These are phyloP conservation scores for Papio anubis DNA, from an alignment of 2,113 vertebrate genomes.

Conservation along the genomic window DNA sequence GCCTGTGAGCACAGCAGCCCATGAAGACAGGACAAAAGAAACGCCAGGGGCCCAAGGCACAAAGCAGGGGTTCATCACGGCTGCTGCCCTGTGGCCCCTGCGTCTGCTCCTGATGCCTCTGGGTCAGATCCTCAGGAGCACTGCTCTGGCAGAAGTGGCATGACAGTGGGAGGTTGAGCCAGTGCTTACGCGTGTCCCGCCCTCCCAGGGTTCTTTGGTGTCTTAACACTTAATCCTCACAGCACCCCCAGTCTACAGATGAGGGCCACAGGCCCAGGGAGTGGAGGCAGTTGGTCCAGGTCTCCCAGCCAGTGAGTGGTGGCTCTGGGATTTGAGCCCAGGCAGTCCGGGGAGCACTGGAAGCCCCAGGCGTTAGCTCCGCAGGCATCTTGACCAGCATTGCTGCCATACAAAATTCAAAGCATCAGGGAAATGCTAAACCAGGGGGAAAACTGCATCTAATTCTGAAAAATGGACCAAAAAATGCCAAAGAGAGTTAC, in stretches of 20 bases:
- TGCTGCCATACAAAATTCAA: not conserved
- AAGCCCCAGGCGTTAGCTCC: accelerated
- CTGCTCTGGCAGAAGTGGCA: accelerated
- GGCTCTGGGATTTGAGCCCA: not conserved
- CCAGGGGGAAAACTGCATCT: not conserved
- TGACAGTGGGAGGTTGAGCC: not conserved
- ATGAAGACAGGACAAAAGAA: accelerated
- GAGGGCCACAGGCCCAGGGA: not conserved
- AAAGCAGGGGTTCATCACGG: not conserved
- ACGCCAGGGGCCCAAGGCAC: not conserved
- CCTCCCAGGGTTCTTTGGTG: not conserved
- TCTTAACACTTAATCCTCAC: accelerated
- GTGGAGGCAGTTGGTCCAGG: not conserved
- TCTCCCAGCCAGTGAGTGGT: not conserved
- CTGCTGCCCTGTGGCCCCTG: not conserved
- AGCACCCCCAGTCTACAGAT: accelerated
- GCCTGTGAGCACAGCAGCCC: not conserved
- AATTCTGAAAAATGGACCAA: not conserved
- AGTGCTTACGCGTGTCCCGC: accelerated
- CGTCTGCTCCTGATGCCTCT: not conserved
- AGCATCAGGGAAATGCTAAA: not conserved
- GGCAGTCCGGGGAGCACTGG: not conserved
- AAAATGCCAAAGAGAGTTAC: not conserved
- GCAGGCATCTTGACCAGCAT: no score
- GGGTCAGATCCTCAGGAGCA: not conserved